Evolutionary conservation across 2,113 vertebrate genomes (phyloP), one percentile per base, ranked within the genome.

Genomic region (Pampusana beccarii): DNA sequence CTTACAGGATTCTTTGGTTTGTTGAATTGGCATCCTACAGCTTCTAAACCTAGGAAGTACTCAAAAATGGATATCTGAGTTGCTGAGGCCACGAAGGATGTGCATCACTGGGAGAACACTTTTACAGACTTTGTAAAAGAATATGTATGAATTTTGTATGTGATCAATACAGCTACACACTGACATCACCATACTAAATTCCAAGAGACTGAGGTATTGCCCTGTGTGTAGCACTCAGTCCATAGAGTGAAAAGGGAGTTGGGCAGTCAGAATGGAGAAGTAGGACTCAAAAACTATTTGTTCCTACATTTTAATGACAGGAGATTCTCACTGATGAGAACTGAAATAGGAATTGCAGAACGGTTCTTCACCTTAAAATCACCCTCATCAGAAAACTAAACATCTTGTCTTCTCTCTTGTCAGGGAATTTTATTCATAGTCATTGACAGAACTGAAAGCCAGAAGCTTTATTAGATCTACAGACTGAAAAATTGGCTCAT

Each of bases 401-500:
- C 78, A 88, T 80, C 36, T 28, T 67, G 44, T 80, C 81, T 67
- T 90, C 48, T 80, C 23, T 81, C 44, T 92, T 92, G 67, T 83
- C 80, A 26, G 58, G 44, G 70, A 80, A 84, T 95, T 92, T 96
- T 93, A 86, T 93, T 92, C 93, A 88, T 77, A 87, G 80, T 56
- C 94, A 91, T 72, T 72, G 94, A 73, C 66, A 62, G 90, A 95
- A 88, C 26, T 25, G 88, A 62, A 94, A 95, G 33, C 38, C 84
- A 75, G 86, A 84, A 96, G 71, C 50, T 85, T 92, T 93, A 85
- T 85, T 90, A 97, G 75, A 85, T 61, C 71, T 80, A 79, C 60
- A 95, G 92, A 66, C 94, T 95, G 78, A 92, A 95, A 96, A 82
- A 93, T 42, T 82, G 69, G 18, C 78, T 96, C 72, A 66, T 86